Conservation (phyloP, 1,140 invertebrate genomes). For the Lepidurus apus region DNA sequence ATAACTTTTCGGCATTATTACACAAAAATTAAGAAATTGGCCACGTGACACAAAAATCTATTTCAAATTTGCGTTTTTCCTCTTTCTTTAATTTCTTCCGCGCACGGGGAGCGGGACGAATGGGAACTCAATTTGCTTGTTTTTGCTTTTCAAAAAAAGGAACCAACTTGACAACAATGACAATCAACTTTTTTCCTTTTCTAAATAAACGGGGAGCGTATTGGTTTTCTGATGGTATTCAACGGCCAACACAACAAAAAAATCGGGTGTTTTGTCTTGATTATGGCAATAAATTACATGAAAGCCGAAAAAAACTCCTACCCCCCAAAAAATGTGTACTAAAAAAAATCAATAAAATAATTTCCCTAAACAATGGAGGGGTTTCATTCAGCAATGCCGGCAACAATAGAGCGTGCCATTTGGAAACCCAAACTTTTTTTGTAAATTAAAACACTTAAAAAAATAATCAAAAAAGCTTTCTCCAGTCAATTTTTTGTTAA, state of each 20-base stretch:
- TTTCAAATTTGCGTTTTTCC: not conserved
- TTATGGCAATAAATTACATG: conserved; percentile 20
- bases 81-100: not conserved
- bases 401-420: not conserved
- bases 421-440: not conserved
- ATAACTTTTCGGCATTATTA: not conserved
- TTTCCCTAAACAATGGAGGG: not conserved
- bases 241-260: not conserved
- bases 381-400: not conserved
- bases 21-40: not conserved
- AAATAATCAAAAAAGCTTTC: too few species aligned
- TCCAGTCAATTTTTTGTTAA: not conserved
- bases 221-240: not conserved
- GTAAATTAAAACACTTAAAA: not conserved
- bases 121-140: not conserved
- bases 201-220: not conserved
- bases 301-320: not conserved
- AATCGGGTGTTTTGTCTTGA: not conserved
- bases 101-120: not conserved
- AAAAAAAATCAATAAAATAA: conserved; percentile 1
- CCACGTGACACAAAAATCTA: conserved; percentile 19
- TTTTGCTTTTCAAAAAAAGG: not conserved
- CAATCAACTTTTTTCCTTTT: not conserved
- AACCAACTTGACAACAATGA: conserved; percentile 5
- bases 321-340: too few species aligned